A percentile compares a stretch with the other conserved stretches of the same genome.
phyloP scores from a whole-genome alignment of 2,113 vertebrate species.

The Cyphomyrus plagiostoma region DNA sequence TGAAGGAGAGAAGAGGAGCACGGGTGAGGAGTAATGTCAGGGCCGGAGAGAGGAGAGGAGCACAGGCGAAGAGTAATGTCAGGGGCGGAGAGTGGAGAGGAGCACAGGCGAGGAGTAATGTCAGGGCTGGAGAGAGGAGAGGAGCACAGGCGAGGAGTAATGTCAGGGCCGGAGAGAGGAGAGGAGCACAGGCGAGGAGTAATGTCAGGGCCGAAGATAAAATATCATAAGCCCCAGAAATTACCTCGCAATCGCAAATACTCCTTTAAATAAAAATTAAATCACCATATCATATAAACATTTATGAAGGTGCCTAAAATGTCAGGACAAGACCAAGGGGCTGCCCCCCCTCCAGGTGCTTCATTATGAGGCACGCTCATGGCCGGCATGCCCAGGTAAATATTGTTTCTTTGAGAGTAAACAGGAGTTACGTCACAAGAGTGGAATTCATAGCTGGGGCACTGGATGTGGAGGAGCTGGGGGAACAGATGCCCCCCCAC shows the following conservation, averaged over 20 bases:
- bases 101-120: background rate
- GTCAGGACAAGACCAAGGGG: constrained; percentile 16
- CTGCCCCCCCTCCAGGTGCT: constrained; percentile 34
- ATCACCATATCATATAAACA: background rate
- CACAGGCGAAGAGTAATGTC: background rate
- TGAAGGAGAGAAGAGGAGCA: background rate
- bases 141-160: background rate
- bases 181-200: background rate
- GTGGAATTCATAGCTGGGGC: constrained; percentile 48
- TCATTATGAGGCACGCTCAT: constrained; percentile 36
- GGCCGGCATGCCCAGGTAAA: constrained; percentile 48
- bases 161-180: background rate
- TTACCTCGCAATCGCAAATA: background rate
- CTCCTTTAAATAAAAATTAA: background rate
- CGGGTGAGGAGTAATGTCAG: background rate
- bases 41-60: background rate
- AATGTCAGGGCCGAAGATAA: background rate
- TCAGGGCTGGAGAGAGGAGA: background rate
- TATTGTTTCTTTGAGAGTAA: constrained; percentile 54
- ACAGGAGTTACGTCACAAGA: constrained; percentile 58
- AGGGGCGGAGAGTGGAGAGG: background rate
- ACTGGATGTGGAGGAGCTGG: constrained; percentile 35
- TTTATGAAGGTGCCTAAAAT: background rate
- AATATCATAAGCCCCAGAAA: background rate
- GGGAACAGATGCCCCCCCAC: constrained; percentile 27